Evolutionary conservation across 2,888 invertebrate species (phyloP).

Genomic region (Eilema depressum): DNA sequence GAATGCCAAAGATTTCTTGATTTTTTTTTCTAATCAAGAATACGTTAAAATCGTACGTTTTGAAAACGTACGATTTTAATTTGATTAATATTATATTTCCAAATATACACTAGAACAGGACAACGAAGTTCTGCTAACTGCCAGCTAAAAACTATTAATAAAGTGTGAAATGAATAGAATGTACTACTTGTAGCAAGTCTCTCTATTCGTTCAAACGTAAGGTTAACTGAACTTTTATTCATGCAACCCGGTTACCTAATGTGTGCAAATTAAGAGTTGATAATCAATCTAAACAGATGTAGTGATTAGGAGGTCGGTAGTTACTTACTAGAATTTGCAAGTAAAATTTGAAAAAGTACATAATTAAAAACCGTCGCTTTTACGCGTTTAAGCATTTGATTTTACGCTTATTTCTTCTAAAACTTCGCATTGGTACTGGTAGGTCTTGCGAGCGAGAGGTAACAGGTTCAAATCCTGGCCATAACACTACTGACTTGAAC

Average conservation of each 20-base stretch:
- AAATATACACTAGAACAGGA: not conserved
- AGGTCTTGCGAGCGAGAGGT: too few species aligned
- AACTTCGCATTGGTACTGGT: too few species aligned
- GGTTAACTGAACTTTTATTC: conserved; percentile 7
- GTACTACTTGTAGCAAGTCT: not conserved
- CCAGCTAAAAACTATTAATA: not conserved
- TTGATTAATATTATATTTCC: too few species aligned
- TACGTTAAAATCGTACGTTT: too few species aligned
- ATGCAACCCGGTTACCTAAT: conserved; percentile 19
- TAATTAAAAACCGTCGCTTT: not conserved
- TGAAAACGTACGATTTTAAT: too few species aligned
- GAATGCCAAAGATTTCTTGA: too few species aligned
- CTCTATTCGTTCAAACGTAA: conserved; percentile 1
- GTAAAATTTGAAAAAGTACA: conserved; percentile 3
- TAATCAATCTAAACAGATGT: conserved; percentile 24
- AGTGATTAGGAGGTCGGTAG: conserved; percentile 12
- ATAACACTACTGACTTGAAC: too few species aligned
- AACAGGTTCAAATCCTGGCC: too few species aligned
- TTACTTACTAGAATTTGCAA: not conserved
- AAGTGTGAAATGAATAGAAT: not conserved
- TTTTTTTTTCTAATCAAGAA: too few species aligned
- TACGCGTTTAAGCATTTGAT: not conserved
- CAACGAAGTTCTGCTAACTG: not conserved
- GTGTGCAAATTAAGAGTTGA: conserved; percentile 22
- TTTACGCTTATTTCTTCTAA: not conserved